phyloP scores from a whole-genome alignment of 1,140 invertebrate species.

The Pomacea maculata region DNA sequence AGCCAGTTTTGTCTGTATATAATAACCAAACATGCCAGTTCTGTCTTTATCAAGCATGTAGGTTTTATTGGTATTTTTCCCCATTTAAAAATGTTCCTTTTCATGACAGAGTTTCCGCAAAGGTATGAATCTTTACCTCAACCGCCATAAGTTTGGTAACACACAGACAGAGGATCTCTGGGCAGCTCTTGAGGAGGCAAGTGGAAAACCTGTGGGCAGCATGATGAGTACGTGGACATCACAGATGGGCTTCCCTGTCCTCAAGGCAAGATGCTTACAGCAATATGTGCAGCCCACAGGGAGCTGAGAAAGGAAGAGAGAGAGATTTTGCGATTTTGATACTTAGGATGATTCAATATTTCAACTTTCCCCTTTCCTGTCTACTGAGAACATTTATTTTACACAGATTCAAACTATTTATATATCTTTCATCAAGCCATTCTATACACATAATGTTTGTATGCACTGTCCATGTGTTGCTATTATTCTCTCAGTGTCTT shows the following conservation, averaged over 20 bases:
- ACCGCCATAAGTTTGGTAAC: conserved; percentile 87
- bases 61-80: neutral
- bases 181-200: conserved; percentile 87
- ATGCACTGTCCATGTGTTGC: too few relatives aligned
- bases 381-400: too few relatives aligned
- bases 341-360: too few relatives aligned
- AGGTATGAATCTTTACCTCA: conserved; percentile 94
- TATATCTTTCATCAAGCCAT: too few relatives aligned
- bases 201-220: conserved; percentile 86
- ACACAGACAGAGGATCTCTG: conserved; percentile 95
- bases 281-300: too few relatives aligned
- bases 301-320: too few relatives aligned
- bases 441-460: too few relatives aligned
- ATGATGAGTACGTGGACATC: conserved; percentile 96
- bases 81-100: neutral
- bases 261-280: conserved; percentile 50
- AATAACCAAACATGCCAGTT: neutral
- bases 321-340: too few relatives aligned
- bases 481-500: too few relatives aligned
- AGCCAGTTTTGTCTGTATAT: too few relatives aligned
- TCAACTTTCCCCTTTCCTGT: too few relatives aligned
- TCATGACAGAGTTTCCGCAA: conserved; percentile 81
- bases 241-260: conserved; percentile 82
- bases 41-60: neutral
- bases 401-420: too few relatives aligned